Percentiles rank a stretch among this genome's conserved stretches.
Conservation (phyloP, 1,140 invertebrate genomes). For the Brachystomella parvula region DNA sequence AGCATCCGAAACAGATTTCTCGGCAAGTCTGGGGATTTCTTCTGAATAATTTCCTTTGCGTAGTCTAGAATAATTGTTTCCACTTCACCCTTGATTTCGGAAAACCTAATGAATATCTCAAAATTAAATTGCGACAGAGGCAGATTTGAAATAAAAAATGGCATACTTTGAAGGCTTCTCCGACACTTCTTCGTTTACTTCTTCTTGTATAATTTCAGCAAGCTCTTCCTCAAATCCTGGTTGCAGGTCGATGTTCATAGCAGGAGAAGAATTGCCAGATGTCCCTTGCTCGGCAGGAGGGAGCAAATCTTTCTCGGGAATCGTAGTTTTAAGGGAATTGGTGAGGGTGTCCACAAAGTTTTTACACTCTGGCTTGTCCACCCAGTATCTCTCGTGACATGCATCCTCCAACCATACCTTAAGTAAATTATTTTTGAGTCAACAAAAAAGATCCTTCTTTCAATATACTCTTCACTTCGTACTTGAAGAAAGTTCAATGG, state of each 20-base stretch:
- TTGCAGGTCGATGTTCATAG: constrained; percentile 16
- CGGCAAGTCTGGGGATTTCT: constrained; percentile 30
- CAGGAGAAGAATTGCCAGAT: constrained; percentile 32
- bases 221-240: constrained; percentile 14
- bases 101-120: constrained; percentile 48
- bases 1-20: constrained; percentile 28
- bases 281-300: constrained; percentile 48
- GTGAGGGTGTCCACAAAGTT: constrained; percentile 86
- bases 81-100: constrained; percentile 58
- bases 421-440: constrained; percentile 36
- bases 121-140: constrained; percentile 5
- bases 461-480: neutral
- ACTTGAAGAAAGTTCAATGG: constrained; percentile 23
- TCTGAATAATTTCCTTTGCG: constrained; percentile 58
- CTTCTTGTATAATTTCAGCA: constrained; percentile 17
- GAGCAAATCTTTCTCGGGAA: constrained; percentile 54
- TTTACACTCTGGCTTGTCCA: constrained; percentile 83
- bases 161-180: constrained; percentile 17
- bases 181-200: constrained; percentile 23
- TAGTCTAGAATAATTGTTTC: constrained; percentile 75
- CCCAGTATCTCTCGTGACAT: constrained; percentile 82
- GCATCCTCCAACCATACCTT: constrained; percentile 90
- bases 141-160: neutral
- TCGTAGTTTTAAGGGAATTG: constrained; percentile 76
- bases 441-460: neutral